Percentiles rank a stretch among this genome's conserved stretches.
These are phyloP conservation scores for Microctonus brassicae DNA, from an alignment of 2,888 invertebrate genomes.

Conservation along the genomic window DNA sequence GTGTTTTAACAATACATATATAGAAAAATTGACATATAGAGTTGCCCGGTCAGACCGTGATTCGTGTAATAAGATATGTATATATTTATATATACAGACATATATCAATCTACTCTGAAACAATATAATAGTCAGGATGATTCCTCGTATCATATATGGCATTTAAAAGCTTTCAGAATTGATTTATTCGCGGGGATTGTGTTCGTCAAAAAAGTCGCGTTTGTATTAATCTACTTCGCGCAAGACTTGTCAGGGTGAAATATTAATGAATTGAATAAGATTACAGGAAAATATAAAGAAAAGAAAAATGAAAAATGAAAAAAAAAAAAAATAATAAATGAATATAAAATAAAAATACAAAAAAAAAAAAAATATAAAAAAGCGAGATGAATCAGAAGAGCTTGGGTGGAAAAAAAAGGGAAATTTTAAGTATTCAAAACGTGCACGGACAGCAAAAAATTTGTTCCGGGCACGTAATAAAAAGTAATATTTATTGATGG, in stretches of 20 bases:
- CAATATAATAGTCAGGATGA: slow-evolving; percentile 25
- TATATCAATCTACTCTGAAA: slow-evolving; percentile 25
- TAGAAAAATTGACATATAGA: slow-evolving; percentile 19
- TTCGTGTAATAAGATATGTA: not conserved
- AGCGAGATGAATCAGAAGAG: slow-evolving; percentile 6
- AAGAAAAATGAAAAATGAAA: not conserved
- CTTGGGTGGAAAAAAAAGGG: not conserved
- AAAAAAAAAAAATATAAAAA: not conserved
- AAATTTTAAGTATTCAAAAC: slow-evolving; percentile 31
- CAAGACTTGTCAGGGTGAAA: slow-evolving; percentile 31
- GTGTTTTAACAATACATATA: slow-evolving; percentile 40
- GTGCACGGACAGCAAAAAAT: slow-evolving; percentile 11
- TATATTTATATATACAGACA: slow-evolving; percentile 2
- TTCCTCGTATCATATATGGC: slow-evolving; percentile 14
- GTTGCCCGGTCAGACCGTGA: slow-evolving; percentile 43
- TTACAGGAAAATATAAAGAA: not conserved
- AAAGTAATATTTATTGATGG: slow-evolving; percentile 59
- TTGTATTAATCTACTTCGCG: slow-evolving; percentile 17
- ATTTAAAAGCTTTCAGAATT: slow-evolving; percentile 21
- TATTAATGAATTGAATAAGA: not conserved
- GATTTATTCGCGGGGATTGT: slow-evolving; percentile 22
- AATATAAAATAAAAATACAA: slow-evolving; percentile 4
- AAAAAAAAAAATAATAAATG: slow-evolving; percentile 4
- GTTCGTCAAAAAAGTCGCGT: slow-evolving; percentile 27
- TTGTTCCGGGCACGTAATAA: slow-evolving; percentile 46